phyloP scores from a whole-genome alignment of 2,888 invertebrate species.

The Drosophila bunnanda region DNA sequence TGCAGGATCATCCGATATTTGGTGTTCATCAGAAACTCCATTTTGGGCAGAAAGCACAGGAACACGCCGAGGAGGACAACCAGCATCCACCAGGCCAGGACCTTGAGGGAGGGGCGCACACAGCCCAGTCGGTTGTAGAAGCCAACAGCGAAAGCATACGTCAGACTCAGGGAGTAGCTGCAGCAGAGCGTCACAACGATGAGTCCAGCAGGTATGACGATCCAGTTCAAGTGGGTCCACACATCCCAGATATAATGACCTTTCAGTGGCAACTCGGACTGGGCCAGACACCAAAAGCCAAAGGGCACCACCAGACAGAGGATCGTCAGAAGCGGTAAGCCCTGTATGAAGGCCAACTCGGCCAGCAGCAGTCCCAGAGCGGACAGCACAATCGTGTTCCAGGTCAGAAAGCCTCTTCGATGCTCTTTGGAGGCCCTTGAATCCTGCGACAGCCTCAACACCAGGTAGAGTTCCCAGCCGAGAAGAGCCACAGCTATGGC shows the following conservation, averaged over 20 bases:
- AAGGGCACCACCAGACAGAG: slow-evolving; percentile 88
- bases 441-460: slow-evolving; percentile 52
- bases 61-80: slow-evolving; percentile 88
- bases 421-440: slow-evolving; percentile 36
- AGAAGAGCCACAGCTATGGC: slow-evolving; percentile 88
- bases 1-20: slow-evolving; percentile 55
- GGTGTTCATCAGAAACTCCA: slow-evolving; percentile 85
- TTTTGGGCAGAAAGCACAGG: slow-evolving; percentile 84
- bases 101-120: slow-evolving; percentile 57
- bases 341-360: slow-evolving; percentile 86
- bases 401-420: slow-evolving; percentile 11
- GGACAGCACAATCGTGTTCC: slow-evolving; percentile 1
- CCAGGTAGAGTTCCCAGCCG: slow-evolving; percentile 89
- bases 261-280: slow-evolving; percentile 41
- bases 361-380: slow-evolving; percentile 27
- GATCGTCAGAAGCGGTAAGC: slow-evolving; percentile 87
- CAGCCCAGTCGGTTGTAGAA: slow-evolving; percentile 59
- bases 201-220: slow-evolving; percentile 68
- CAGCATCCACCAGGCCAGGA: slow-evolving; percentile 85
- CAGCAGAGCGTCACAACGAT: slow-evolving; percentile 70
- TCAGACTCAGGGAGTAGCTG: slow-evolving; percentile 63
- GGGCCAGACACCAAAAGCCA: slow-evolving; percentile 76
- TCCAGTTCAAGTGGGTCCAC: slow-evolving; percentile 74
- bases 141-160: slow-evolving; percentile 60
- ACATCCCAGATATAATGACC: slow-evolving; percentile 2